Conservation (phyloP, 2,113 vertebrate genomes). For the Cisticola juncidis region DNA sequence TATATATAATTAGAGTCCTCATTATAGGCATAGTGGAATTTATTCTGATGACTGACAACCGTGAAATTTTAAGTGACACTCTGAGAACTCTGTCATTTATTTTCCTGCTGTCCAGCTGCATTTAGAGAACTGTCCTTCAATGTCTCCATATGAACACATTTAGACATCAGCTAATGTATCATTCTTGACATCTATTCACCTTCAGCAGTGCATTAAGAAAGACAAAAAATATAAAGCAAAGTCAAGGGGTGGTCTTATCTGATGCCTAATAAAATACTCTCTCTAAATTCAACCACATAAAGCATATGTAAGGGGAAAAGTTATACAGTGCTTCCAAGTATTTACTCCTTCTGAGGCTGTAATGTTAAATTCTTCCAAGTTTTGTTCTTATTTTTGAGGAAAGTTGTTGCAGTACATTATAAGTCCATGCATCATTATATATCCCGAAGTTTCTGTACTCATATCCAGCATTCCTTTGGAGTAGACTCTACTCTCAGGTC, state of each 20-base stretch:
- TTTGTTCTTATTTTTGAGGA: not conserved
- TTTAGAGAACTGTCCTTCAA: conserved; percentile 55
- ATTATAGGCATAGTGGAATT: not conserved
- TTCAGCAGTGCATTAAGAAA: conserved; percentile 26
- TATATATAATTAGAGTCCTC: not conserved
- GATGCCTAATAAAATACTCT: not conserved
- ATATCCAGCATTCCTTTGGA: not conserved
- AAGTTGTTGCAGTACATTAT: not conserved
- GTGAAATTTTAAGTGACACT: conserved; percentile 42
- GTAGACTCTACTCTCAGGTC: not conserved
- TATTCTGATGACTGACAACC: conserved; percentile 39
- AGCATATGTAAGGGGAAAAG: not conserved
- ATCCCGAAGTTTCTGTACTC: not conserved
- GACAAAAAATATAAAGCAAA: not conserved
- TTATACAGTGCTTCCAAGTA: not conserved
- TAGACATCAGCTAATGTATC: conserved; percentile 53
- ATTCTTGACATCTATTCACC: conserved; percentile 57
- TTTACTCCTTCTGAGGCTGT: not conserved
- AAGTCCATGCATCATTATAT: not conserved
- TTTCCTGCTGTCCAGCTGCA: conserved; percentile 34
- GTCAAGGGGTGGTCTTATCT: not conserved
- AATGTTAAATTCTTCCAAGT: not conserved
- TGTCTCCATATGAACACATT: conserved; percentile 30
- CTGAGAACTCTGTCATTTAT: conserved; percentile 58
- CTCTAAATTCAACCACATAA: not conserved